Percentiles rank a stretch among this genome's conserved stretches.
phyloP scores from a whole-genome alignment of 2,888 invertebrate genomes.

The Chrysolina oricalcia region DNA sequence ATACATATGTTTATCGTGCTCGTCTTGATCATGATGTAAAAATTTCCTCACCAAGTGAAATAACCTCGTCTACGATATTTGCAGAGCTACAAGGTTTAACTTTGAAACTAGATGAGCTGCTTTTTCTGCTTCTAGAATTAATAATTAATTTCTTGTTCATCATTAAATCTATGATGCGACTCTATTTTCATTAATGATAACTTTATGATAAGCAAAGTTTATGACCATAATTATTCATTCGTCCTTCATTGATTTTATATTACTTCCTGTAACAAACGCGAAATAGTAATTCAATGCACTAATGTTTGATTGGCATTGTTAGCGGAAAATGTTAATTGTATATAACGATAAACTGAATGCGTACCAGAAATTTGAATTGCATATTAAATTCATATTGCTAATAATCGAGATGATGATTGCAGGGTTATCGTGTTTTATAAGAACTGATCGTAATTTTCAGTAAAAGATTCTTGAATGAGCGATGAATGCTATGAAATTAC shows the following conservation, averaged over 20 bases:
- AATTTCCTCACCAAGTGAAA: background rate
- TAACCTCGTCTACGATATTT: background rate
- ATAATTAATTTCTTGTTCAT: constrained; percentile 10
- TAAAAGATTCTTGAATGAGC: too few species aligned
- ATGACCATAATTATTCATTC: background rate
- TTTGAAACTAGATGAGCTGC: background rate
- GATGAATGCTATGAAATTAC: too few species aligned
- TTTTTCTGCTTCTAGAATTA: background rate
- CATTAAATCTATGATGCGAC: background rate
- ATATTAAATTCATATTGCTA: too few species aligned
- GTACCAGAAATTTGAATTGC: too few species aligned
- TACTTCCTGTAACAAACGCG: constrained; percentile 1
- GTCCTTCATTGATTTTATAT: constrained; percentile 8
- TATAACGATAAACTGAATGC: too few species aligned
- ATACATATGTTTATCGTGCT: background rate
- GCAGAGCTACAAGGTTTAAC: background rate
- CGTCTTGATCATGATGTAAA: background rate
- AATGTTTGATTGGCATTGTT: background rate
- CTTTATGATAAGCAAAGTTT: background rate
- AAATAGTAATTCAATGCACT: background rate
- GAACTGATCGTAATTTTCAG: too few species aligned
- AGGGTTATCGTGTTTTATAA: too few species aligned
- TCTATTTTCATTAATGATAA: background rate
- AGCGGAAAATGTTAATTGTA: background rate
- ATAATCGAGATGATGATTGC: too few species aligned